These are phyloP conservation scores for Pocillopora meandrina DNA, from an alignment of 92 coral and sea anemone genomes.

Conservation along the genomic window DNA sequence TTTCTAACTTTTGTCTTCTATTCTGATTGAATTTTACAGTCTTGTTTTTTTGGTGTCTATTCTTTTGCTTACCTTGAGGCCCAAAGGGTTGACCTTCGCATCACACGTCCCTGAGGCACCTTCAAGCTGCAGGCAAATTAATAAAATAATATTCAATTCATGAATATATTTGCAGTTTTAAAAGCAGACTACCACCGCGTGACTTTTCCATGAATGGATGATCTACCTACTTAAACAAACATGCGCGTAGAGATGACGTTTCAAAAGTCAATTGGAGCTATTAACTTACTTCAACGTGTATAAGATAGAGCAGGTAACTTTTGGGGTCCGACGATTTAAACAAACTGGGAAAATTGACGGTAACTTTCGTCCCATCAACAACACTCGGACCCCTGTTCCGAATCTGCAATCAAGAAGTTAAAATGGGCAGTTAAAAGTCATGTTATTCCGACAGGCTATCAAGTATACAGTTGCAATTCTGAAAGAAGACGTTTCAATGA, in stretches of 20 bases:
- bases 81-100: constrained; percentile 37
- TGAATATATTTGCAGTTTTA: too few species aligned
- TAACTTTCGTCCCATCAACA: constrained; percentile 69
- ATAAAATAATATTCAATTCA: background rate
- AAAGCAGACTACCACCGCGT: too few species aligned
- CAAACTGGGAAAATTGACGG: constrained; percentile 54
- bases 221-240: background rate
- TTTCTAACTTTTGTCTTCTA: background rate
- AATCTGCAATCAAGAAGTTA: constrained; percentile 41
- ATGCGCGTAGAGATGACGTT: background rate
- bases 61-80: constrained; percentile 27
- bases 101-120: constrained; percentile 52
- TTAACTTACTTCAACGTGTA: constrained; percentile 66
- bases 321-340: constrained; percentile 30
- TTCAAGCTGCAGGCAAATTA: constrained; percentile 26
- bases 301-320: constrained; percentile 68
- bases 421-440: too few species aligned
- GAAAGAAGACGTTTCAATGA: too few species aligned
- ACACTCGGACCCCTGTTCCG: constrained; percentile 73
- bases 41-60: too few species aligned
- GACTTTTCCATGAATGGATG: too few species aligned
- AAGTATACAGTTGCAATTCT: too few species aligned
- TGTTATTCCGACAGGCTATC: too few species aligned
- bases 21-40: too few species aligned
- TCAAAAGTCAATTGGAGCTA: background rate